Conservation (phyloP, 2,113 vertebrate species). For the Condylura cristata region DNA sequence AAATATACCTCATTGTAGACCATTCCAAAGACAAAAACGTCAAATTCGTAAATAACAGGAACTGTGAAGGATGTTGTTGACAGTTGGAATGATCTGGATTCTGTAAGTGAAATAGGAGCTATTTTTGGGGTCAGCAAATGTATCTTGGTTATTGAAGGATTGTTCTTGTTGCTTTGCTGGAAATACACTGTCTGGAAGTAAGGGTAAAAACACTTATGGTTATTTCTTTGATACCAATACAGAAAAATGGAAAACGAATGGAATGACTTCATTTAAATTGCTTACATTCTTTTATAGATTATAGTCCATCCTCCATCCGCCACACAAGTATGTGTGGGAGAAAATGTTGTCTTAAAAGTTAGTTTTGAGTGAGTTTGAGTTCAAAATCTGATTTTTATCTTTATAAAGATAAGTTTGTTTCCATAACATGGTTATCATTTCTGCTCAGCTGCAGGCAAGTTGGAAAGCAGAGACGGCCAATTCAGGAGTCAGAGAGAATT, state of each 20-base stretch:
- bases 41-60: neutral
- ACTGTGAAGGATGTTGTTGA: neutral
- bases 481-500: neutral
- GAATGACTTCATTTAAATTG: neutral
- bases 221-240: slow-evolving; percentile 32
- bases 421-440: neutral
- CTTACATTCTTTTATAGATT: neutral
- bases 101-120: neutral
- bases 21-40: neutral
- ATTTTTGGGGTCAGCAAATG: neutral
- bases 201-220: neutral
- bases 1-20: neutral
- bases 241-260: neutral
- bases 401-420: neutral
- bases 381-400: slow-evolving; percentile 32
- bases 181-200: neutral
- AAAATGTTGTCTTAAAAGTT: slow-evolving; percentile 22
- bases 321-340: neutral
- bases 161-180: neutral
- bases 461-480: no score
- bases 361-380: neutral
- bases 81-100: neutral
- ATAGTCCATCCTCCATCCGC: neutral
- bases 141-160: neutral
- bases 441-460: no score